phyloP scores from a whole-genome alignment of 2,797 vertebrate genomes.

The Craterocephalus amniculus region DNA sequence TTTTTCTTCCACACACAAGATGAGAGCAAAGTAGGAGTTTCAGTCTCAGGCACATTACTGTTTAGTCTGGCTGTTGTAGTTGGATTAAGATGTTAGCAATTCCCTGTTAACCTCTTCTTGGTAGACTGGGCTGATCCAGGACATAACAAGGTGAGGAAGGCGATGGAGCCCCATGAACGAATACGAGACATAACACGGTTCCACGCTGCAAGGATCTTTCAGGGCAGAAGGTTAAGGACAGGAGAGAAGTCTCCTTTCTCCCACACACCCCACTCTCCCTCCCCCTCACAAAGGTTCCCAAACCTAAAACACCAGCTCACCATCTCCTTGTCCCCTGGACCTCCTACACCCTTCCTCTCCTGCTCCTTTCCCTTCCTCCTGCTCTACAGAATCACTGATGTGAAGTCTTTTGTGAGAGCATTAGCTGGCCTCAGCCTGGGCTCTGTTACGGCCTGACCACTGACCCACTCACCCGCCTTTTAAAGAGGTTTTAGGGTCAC shows the following conservation, averaged over 20 bases:
- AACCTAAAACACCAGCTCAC: conserved; percentile 59
- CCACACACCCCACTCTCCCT: conserved; percentile 9
- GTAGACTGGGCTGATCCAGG: conserved; percentile 43
- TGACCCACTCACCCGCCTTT: conserved; percentile 81
- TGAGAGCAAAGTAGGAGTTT: conserved; percentile 37
- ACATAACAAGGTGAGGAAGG: conserved; percentile 49
- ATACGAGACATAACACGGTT: conserved; percentile 43
- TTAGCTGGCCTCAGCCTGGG: conserved; percentile 65
- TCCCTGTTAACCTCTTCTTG: conserved; percentile 71
- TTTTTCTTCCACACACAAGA: conserved; percentile 37
- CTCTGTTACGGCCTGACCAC: conserved; percentile 78
- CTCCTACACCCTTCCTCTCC: conserved; percentile 54
- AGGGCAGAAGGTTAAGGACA: conserved; percentile 65
- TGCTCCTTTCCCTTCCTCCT: conserved; percentile 45
- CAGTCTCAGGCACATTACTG: conserved; percentile 59
- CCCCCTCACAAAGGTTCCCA: conserved; percentile 49
- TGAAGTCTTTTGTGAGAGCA: conserved; percentile 74
- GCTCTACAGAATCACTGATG: conserved; percentile 73
- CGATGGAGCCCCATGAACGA: conserved; percentile 61
- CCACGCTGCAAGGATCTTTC: conserved; percentile 38
- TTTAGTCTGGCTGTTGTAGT: conserved; percentile 74
- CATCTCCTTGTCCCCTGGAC: conserved; percentile 44
- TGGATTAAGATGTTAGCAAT: conserved; percentile 82
- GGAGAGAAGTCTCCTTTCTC: conserved; percentile 43
- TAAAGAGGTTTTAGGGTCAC: conserved; percentile 81